Conservation (phyloP, 2,113 vertebrate species). For the Pseudonaja textilis region DNA sequence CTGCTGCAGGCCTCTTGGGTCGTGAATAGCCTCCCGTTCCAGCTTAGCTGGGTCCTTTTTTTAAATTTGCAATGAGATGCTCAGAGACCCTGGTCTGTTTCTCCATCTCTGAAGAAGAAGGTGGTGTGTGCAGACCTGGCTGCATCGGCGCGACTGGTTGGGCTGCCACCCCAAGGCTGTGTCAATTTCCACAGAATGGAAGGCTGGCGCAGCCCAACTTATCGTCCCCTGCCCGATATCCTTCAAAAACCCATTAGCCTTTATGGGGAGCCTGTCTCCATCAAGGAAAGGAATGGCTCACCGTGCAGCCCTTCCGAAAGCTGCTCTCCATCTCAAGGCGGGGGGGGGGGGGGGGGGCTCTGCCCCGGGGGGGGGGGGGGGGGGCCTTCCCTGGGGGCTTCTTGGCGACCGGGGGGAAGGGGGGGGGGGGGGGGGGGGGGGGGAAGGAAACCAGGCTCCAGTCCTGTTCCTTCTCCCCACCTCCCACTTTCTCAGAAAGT, state of each 20-base stretch:
- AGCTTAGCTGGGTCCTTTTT: neutral
- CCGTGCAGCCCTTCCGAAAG: neutral
- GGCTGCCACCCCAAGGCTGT: neutral
- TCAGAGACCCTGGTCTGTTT: neutral
- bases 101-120: neutral
- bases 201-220: neutral
- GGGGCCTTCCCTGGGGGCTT: no score
- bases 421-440: neutral
- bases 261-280: slow-evolving; percentile 25
- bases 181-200: slow-evolving; percentile 15
- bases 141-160: no score
- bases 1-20: neutral
- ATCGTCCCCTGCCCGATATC: neutral
- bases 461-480: neutral
- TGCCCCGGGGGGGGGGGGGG: neutral
- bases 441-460: neutral
- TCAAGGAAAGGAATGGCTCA: slow-evolving; percentile 3
- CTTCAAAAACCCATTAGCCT: slow-evolving; percentile 47
- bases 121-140: neutral
- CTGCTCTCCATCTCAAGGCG: neutral
- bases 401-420: neutral
- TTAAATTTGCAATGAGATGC: neutral
- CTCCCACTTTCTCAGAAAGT: neutral
- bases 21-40: neutral
- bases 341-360: neutral